Conservation (phyloP, 2,888 invertebrate species). For the Ophion slaviceki region DNA sequence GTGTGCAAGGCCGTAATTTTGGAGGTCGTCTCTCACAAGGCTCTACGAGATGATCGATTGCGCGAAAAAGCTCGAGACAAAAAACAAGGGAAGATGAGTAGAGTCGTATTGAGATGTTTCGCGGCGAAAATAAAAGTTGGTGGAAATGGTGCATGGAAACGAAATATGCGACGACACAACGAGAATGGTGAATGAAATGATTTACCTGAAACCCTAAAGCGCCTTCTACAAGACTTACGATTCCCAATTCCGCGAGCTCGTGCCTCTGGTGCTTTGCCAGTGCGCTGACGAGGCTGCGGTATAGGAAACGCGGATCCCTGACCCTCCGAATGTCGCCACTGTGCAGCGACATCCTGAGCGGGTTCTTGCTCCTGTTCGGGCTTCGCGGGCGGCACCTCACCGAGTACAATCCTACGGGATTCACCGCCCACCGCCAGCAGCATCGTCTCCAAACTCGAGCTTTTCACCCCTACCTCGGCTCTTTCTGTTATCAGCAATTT, state of each 20-base stretch:
- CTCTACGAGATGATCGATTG: not conserved
- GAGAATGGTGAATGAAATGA: constrained; percentile 30
- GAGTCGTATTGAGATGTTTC: not conserved
- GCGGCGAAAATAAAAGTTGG: not conserved
- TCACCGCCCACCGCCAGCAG: constrained; percentile 85
- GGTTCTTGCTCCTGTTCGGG: constrained; percentile 80
- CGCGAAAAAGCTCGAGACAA: not conserved
- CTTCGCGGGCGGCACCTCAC: constrained; percentile 80
- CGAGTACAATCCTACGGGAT: constrained; percentile 83
- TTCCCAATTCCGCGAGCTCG: constrained; percentile 75
- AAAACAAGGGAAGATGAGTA: not conserved
- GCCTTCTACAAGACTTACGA: constrained; percentile 82
- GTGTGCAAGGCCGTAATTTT: too few species aligned
- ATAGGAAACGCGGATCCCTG: constrained; percentile 71
- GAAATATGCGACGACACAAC: constrained; percentile 37
- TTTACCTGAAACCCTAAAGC: constrained; percentile 80
- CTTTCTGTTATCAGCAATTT: constrained; percentile 14
- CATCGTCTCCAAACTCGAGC: constrained; percentile 80
- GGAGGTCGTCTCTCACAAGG: not conserved
- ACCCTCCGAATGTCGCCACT: constrained; percentile 74
- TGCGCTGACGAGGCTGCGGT: constrained; percentile 77
- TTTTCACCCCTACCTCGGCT: constrained; percentile 60
- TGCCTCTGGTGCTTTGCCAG: constrained; percentile 72
- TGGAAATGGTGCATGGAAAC: constrained; percentile 26
- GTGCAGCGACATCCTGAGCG: constrained; percentile 81